These are phyloP conservation scores for Cepphus grylle DNA, from an alignment of 2,113 vertebrate species.

Conservation along the genomic window DNA sequence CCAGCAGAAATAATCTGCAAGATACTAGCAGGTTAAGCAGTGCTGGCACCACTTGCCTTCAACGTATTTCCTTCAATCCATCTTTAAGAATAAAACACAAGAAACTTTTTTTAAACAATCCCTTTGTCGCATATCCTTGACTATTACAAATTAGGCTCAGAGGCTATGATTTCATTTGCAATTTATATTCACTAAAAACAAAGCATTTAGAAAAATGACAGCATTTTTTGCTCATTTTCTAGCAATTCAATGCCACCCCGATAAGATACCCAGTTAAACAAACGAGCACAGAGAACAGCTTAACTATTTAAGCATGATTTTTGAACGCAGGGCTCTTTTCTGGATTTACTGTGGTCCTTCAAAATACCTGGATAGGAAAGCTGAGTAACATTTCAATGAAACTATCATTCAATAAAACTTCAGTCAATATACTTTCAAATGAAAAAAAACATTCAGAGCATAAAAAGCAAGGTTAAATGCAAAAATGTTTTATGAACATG, in stretches of 20 bases:
- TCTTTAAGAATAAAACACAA: not conserved
- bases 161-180: not conserved
- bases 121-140: not conserved
- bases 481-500: not conserved
- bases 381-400: not conserved
- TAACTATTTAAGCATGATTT: not conserved
- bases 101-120: not conserved
- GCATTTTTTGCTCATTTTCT: not conserved
- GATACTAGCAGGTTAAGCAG: slow-evolving; percentile 1
- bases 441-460: not conserved
- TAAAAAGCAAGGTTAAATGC: not conserved
- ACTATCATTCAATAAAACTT: not conserved
- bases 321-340: not conserved
- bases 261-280: not conserved
- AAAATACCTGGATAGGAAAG: not conserved
- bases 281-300: not conserved
- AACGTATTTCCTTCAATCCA: not conserved
- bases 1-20: slow-evolving; percentile 35
- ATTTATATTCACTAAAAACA: not conserved
- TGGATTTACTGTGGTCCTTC: not conserved
- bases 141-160: not conserved
- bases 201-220: not conserved
- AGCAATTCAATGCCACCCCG: not conserved
- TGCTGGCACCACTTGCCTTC: not conserved
- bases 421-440: not conserved